These are phyloP conservation scores for Tetragonula clypearis DNA, from an alignment of 1,140 invertebrate genomes.

Conservation along the genomic window DNA sequence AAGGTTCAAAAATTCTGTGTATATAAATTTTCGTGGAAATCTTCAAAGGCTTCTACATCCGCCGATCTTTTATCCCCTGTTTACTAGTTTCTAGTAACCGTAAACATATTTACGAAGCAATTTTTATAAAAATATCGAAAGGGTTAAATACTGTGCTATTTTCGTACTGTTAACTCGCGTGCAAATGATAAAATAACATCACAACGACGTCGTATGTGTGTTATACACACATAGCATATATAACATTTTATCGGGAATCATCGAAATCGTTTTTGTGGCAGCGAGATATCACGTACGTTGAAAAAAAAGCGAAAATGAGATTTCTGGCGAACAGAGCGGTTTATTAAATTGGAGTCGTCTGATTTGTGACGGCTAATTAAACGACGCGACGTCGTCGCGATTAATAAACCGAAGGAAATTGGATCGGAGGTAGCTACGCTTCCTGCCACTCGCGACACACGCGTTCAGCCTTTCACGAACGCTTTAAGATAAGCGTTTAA, in stretches of 20 bases:
- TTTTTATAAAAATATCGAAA: background rate
- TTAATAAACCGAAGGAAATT: slow-evolving; percentile 24
- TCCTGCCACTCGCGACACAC: background rate
- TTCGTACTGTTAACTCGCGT: background rate
- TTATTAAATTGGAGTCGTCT: background rate
- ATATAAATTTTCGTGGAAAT: too few species aligned
- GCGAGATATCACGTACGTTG: too few species aligned
- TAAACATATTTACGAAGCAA: background rate
- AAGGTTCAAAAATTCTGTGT: too few species aligned
- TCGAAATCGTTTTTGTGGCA: background rate
- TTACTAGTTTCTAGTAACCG: too few species aligned
- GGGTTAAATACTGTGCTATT: background rate
- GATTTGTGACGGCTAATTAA: slow-evolving; percentile 15
- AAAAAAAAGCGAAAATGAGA: background rate
- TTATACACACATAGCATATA: too few species aligned
- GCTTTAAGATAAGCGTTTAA: slow-evolving; percentile 20
- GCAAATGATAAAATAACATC: too few species aligned
- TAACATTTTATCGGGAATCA: background rate
- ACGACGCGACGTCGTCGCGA: background rate
- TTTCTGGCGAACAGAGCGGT: background rate
- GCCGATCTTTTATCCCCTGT: too few species aligned
- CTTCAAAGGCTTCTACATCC: too few species aligned
- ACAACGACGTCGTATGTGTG: too few species aligned
- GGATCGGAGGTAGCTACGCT: background rate
- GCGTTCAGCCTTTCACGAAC: slow-evolving; percentile 16